These are phyloP conservation scores for Diplodus puntazzo DNA, from an alignment of 2,797 vertebrate species.

Conservation along the genomic window DNA sequence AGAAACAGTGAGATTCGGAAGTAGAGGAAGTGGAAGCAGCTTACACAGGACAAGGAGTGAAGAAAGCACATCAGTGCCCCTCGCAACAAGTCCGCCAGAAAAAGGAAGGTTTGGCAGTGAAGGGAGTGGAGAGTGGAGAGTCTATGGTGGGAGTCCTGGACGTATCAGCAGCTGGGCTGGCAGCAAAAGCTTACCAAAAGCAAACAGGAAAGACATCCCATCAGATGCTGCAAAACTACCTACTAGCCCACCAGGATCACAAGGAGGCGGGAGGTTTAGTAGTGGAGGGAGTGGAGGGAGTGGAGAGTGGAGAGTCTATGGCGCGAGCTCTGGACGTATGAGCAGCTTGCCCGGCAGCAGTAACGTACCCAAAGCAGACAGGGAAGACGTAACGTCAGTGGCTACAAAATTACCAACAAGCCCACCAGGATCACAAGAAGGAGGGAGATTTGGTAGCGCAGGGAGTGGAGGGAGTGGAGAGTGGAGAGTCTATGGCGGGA, in stretches of 20 bases:
- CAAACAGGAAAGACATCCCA: not conserved
- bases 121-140: slow-evolving; percentile 31
- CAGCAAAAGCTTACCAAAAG: not conserved
- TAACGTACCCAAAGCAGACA: not conserved
- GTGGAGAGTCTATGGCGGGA: slow-evolving; percentile 49
- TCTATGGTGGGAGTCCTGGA: slow-evolving; percentile 30
- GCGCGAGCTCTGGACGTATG: slow-evolving; percentile 10
- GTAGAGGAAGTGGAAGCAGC: slow-evolving; percentile 5
- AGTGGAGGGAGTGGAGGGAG: not conserved
- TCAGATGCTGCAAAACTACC: not conserved
- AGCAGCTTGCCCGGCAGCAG: not conserved
- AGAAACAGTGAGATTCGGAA: slow-evolving; percentile 1
- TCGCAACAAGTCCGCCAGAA: not conserved
- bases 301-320: slow-evolving; percentile 54
- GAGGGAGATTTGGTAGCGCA: not conserved
- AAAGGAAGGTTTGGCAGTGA: slow-evolving; percentile 4
- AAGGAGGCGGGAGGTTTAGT: not conserved
- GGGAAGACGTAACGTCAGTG: not conserved
- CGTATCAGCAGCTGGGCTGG: not conserved
- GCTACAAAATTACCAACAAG: slow-evolving; percentile 8
- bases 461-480: slow-evolving; percentile 30
- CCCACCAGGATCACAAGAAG: not conserved
- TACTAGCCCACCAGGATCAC: slow-evolving; percentile 1
- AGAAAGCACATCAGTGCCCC: not conserved
- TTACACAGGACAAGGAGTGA: not conserved